Evolutionary conservation across 2,888 invertebrate genomes (phyloP).

Genomic region (Xestoiulus laeticollis): DNA sequence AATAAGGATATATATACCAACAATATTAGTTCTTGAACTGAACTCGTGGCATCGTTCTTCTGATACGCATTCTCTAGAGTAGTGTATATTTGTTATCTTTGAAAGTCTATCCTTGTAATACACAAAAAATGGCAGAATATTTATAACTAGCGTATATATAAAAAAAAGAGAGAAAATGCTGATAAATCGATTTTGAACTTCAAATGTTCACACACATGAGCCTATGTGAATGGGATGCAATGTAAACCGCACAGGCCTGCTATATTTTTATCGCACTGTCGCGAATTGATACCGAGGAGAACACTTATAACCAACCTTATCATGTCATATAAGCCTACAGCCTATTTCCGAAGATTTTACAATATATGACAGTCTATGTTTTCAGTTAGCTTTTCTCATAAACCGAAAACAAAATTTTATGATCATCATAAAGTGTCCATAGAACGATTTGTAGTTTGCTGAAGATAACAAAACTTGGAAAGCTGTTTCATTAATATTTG

Average conservation of each 20-base stretch:
- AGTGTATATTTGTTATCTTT: conserved; percentile 28
- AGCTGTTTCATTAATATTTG: neutral
- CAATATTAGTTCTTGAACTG: neutral
- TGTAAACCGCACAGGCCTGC: neutral
- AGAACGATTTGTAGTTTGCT: neutral
- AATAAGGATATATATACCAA: neutral
- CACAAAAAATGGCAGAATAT: conserved; percentile 29
- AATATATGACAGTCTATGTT: neutral
- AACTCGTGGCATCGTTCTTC: neutral
- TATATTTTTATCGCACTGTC: conserved; percentile 31
- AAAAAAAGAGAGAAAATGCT: neutral
- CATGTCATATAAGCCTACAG: neutral
- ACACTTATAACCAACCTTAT: conserved; percentile 20
- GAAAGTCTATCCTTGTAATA: conserved; percentile 32
- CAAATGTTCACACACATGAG: neutral
- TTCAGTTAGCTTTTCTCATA: neutral
- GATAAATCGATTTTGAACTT: conserved; percentile 1
- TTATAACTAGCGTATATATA: neutral
- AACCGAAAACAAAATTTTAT: neutral
- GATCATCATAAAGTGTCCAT: neutral
- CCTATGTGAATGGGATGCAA: neutral
- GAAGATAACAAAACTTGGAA: neutral
- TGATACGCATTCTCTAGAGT: neutral
- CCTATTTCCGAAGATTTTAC: neutral
- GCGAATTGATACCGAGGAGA: conserved; percentile 25